These are phyloP conservation scores for Branchinecta lynchi DNA, from an alignment of 1,140 invertebrate genomes.

Conservation along the genomic window DNA sequence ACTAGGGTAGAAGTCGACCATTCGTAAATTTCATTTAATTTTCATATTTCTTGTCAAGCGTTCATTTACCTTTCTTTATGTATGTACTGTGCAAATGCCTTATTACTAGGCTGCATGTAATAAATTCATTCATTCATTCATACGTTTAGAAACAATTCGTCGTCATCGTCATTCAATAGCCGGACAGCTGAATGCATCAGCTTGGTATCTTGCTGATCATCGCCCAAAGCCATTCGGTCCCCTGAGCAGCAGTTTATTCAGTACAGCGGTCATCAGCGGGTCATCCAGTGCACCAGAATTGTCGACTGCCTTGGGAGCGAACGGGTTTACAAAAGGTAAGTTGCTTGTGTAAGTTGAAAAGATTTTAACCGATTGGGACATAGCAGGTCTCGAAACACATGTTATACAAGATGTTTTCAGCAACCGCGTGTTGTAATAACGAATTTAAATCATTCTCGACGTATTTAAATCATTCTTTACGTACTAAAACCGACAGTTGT, in stretches of 20 bases:
- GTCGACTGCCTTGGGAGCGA: constrained; percentile 57
- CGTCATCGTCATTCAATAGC: constrained; percentile 83
- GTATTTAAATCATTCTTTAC: too few species aligned
- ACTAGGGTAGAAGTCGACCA: not conserved
- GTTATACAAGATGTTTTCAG: too few species aligned
- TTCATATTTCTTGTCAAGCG: not conserved
- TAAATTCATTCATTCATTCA: not conserved
- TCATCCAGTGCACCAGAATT: constrained; percentile 78
- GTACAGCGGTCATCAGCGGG: constrained; percentile 82
- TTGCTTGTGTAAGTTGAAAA: too few species aligned
- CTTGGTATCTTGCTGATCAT: constrained; percentile 25
- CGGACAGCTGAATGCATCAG: constrained; percentile 62
- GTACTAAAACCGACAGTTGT: too few species aligned
- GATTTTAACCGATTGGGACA: too few species aligned
- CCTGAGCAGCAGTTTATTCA: constrained; percentile 59
- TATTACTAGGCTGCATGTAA: too few species aligned
- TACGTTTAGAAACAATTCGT: constrained; percentile 34
- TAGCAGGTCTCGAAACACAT: too few species aligned
- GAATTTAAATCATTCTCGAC: too few species aligned
- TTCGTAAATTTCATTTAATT: not conserved
- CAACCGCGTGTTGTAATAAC: too few species aligned
- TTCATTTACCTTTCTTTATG: constrained; percentile 12
- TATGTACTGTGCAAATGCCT: constrained; percentile 14
- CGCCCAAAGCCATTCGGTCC: not conserved
- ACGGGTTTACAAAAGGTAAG: constrained; percentile 20